Evolutionary conservation across 2,888 invertebrate species (phyloP), one percentile per base, ranked within the genome.

Genomic region (Dryobotodes eremita): DNA sequence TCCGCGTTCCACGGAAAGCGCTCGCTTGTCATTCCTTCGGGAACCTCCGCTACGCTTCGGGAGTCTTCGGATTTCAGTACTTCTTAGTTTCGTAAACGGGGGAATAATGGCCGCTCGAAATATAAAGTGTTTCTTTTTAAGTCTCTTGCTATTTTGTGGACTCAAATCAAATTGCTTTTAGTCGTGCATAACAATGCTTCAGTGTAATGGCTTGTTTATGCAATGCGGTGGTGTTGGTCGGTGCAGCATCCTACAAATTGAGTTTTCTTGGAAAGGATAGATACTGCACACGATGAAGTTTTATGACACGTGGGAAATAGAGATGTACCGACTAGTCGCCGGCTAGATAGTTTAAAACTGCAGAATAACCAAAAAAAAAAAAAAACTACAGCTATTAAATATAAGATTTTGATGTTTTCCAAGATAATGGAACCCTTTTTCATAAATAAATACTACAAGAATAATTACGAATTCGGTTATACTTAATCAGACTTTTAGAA

Each of bases 1-100:
- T 96, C 96, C 96, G 96, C 96, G 96, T 96, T 96, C 96, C 95
- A 93, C 91, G 96, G 96, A 96, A 96, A 96, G 94, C 94, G 92
- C 94, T 92, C 89, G 93, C 93, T 92, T 95, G 95, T 95, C 95
- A 94, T 94, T 95, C 95, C 94, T 94, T 96, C 96, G 95, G 94
- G 90, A 89, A 89, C 88, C 91, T 91, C 95, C 95, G 96, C 91
- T 75, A 66, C 89, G 89, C 93, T 93, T 96, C 96, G 96, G 91
- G 70, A 83, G 77, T 88, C 89, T 89, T 89, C 85, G 87, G 85
- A 62, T 71, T 88, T 85, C 85, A 88, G 84, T 66, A 72, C 80
- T 86, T 82, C 76, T 86, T 84, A 81, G 84, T 85, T 85, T 89
- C 81, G 79, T 89, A 86, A 85, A 80, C 79, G 79, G 80, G 59